phyloP scores from a whole-genome alignment of 1,140 invertebrate species.

The Dreissena polymorpha region DNA sequence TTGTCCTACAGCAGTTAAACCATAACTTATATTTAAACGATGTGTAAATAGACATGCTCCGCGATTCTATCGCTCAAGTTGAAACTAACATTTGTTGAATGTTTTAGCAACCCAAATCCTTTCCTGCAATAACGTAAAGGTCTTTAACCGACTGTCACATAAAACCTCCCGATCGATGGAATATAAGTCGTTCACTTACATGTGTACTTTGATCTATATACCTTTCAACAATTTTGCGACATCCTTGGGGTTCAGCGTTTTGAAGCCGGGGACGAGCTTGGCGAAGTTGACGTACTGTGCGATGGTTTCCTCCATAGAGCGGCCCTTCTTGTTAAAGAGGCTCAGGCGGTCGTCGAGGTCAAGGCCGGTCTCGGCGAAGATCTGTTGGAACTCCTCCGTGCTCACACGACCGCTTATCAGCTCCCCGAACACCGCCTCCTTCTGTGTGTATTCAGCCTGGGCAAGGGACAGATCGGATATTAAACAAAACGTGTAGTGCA shows the following conservation, averaged over 20 bases:
- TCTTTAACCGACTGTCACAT: too few species aligned
- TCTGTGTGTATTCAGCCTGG: constrained; percentile 25
- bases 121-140: too few species aligned
- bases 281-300: constrained; percentile 51
- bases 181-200: too few species aligned
- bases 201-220: background rate
- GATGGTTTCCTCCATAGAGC: constrained; percentile 46
- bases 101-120: too few species aligned
- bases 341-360: constrained; percentile 44
- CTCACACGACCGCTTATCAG: constrained; percentile 11
- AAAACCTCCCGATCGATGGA: too few species aligned
- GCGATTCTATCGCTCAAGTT: too few species aligned
- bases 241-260: constrained; percentile 40
- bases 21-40: too few species aligned
- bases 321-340: constrained; percentile 47
- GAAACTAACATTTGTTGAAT: too few species aligned
- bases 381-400: constrained; percentile 53
- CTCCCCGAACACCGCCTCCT: constrained; percentile 51
- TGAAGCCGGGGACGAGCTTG: constrained; percentile 50
- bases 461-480: background rate
- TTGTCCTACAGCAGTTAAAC: too few species aligned
- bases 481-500: too few species aligned
- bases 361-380: constrained; percentile 54
- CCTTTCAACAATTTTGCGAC: constrained; percentile 53
- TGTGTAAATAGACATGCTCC: too few species aligned